phyloP scores from a whole-genome alignment of 2,113 vertebrate species.

The Asarcornis scutulata region DNA sequence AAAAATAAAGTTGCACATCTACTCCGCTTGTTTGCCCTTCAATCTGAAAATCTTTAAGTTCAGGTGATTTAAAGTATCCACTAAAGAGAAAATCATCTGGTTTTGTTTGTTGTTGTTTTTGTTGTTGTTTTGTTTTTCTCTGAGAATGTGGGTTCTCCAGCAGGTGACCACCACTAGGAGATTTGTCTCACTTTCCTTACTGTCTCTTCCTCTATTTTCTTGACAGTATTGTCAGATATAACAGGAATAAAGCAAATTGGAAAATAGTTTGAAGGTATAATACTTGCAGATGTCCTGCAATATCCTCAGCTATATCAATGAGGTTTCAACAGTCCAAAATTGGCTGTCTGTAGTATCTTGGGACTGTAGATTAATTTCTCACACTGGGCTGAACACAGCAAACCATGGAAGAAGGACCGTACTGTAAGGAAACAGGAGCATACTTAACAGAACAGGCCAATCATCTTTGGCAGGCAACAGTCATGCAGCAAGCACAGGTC shows the following conservation, averaged over 20 bases:
- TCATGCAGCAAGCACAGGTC: background rate
- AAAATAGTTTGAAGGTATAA: background rate
- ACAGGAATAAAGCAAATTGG: background rate
- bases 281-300: background rate
- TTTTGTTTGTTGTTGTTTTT: too few relatives aligned
- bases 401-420: background rate
- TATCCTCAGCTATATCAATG: background rate
- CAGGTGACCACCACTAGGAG: background rate
- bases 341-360: background rate
- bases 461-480: background rate
- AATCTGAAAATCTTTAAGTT: background rate
- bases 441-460: background rate
- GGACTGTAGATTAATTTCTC: background rate
- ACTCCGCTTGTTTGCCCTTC: background rate
- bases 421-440: background rate
- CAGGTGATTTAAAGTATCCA: background rate
- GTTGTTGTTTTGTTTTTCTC: background rate
- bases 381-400: background rate
- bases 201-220: background rate
- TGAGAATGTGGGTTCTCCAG: background rate
- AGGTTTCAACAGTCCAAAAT: background rate
- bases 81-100: background rate
- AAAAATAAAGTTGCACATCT: background rate
- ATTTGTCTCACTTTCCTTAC: background rate
- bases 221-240: background rate